Evolutionary conservation across 2,113 vertebrate genomes (phyloP).

Genomic region (Serilophus lunatus): DNA sequence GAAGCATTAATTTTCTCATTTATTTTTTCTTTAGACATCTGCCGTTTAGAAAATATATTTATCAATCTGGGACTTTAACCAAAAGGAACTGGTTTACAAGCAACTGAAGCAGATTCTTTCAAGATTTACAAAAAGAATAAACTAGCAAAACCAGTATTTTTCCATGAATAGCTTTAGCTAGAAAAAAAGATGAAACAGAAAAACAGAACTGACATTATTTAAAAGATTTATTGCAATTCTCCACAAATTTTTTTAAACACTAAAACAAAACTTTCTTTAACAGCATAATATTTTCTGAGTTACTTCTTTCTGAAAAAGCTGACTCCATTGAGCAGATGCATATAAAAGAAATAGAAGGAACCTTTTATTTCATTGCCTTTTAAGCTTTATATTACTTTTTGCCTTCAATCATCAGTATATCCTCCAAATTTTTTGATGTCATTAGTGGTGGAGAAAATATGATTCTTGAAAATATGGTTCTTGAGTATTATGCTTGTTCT

Average conservation of each 20-base stretch:
- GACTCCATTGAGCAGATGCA: background rate
- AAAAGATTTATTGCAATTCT: background rate
- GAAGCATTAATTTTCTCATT: background rate
- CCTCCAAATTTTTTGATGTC: background rate
- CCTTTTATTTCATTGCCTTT: background rate
- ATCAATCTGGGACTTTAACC: background rate
- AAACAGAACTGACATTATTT: background rate
- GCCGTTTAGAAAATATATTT: background rate
- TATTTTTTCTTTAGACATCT: background rate
- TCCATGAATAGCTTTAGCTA: background rate
- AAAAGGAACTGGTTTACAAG: background rate
- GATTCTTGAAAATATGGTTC: background rate
- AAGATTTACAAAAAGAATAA: background rate
- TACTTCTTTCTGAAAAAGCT: slow-evolving; percentile 6
- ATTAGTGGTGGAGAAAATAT: background rate
- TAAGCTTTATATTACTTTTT: background rate
- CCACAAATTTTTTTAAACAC: background rate
- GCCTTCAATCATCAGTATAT: background rate
- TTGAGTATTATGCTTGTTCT: background rate
- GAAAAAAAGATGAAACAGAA: background rate
- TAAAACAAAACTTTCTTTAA: background rate
- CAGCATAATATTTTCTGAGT: background rate
- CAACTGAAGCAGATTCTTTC: background rate
- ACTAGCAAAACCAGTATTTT: background rate
- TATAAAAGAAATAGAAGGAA: background rate